These are phyloP conservation scores for Naja naja DNA, from an alignment of 2,113 vertebrate species.

Conservation along the genomic window DNA sequence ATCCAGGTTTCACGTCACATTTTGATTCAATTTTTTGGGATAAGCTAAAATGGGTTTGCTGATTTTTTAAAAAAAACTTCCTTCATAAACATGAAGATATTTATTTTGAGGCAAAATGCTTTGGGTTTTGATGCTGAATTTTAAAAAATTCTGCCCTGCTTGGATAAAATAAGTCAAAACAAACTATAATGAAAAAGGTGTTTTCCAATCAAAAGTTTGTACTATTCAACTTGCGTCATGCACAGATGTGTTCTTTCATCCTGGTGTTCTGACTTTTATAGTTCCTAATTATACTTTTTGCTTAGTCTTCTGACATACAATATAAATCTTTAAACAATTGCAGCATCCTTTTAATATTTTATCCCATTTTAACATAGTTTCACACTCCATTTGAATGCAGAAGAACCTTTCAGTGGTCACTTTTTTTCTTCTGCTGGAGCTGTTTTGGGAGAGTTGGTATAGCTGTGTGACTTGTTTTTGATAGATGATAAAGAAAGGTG, in stretches of 20 bases:
- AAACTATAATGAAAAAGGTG: conserved; percentile 1
- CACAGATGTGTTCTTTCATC: conserved; percentile 17
- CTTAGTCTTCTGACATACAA: conserved; percentile 41
- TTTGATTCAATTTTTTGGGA: fast-evolving
- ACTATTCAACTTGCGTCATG: background rate
- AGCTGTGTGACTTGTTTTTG: background rate
- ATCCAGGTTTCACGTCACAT: background rate
- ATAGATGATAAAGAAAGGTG: background rate
- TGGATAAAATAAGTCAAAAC: background rate
- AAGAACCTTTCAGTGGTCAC: fast-evolving
- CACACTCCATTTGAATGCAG: background rate
- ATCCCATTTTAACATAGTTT: fast-evolving
- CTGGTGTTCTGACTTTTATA: background rate
- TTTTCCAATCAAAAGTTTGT: background rate
- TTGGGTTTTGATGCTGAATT: background rate
- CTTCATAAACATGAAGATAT: conserved; percentile 13
- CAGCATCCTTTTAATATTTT: background rate
- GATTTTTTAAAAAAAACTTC: background rate
- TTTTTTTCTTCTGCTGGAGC: background rate
- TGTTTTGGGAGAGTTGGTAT: background rate
- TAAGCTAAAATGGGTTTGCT: background rate
- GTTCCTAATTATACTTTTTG: conserved; percentile 45
- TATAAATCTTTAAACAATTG: conserved; percentile 44
- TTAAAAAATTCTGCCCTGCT: background rate
- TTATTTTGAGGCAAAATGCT: background rate